These are phyloP conservation scores for Epizoanthus scotinus DNA, from an alignment of 92 coral and sea anemone genomes.

Conservation along the genomic window DNA sequence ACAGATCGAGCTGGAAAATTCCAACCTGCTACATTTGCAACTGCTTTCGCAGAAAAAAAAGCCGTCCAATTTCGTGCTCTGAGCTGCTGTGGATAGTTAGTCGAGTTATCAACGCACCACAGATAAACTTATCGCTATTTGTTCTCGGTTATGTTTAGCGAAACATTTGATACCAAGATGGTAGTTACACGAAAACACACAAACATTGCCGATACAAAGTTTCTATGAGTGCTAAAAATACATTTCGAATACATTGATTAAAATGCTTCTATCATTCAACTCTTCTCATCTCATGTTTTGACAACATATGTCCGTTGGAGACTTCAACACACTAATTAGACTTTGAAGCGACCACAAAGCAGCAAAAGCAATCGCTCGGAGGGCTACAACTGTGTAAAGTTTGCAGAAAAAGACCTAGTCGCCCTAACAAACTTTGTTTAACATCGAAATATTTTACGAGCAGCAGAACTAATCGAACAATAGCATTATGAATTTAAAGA, in stretches of 20 bases:
- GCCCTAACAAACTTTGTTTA: background rate
- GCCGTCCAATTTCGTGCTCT: background rate
- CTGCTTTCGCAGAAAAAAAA: background rate
- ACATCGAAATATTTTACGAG: background rate
- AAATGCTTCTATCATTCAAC: background rate
- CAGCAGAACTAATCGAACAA: background rate
- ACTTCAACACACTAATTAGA: background rate
- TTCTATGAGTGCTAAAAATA: background rate
- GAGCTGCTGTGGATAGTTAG: no score
- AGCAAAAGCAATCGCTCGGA: background rate
- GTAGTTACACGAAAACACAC: background rate
- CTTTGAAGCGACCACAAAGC: slow-evolving; percentile 22
- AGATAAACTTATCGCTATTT: background rate
- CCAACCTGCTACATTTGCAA: no score
- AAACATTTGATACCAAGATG: background rate
- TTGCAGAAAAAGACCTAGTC: slow-evolving; percentile 1
- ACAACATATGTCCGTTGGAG: background rate
- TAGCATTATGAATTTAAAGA: background rate
- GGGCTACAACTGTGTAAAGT: slow-evolving; percentile 34
- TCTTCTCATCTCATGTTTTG: background rate
- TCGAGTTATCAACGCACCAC: background rate
- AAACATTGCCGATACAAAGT: background rate
- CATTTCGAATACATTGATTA: background rate
- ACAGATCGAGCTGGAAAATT: background rate
- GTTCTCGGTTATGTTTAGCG: background rate